Evolutionary conservation across 2,113 vertebrate species (phyloP).

Genomic region (Mormyrus lacerda): DNA sequence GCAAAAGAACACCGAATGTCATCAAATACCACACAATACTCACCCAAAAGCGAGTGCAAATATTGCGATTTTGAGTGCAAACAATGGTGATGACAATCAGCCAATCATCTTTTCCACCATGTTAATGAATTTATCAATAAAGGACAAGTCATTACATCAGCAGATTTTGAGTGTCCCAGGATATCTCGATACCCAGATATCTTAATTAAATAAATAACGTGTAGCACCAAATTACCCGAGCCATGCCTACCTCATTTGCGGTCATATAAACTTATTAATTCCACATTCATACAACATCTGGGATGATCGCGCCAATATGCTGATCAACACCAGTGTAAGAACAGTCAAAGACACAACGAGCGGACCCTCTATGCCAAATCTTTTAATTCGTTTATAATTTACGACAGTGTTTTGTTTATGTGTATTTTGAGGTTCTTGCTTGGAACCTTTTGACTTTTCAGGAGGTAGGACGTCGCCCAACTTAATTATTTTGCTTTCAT

Average conservation of each 20-base stretch:
- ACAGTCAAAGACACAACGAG: neutral
- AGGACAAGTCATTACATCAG: neutral
- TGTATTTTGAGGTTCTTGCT: neutral
- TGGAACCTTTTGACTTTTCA: neutral
- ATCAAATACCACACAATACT: neutral
- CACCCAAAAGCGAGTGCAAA: neutral
- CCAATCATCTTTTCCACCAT: neutral
- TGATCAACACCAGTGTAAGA: neutral
- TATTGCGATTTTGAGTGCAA: neutral
- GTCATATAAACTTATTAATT: neutral
- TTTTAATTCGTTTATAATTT: neutral
- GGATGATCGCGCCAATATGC: neutral
- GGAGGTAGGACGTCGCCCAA: slow-evolving; percentile 67
- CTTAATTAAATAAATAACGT: neutral
- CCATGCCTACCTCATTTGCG: neutral
- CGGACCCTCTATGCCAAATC: neutral
- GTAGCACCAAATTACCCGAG: neutral
- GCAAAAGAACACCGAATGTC: slow-evolving; percentile 7
- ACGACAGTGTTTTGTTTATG: neutral
- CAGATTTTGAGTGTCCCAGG: neutral
- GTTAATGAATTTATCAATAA: slow-evolving; percentile 3
- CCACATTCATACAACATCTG: neutral
- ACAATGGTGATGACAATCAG: neutral
- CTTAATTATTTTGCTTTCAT: slow-evolving; percentile 83
- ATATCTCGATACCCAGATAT: neutral